phyloP scores from a whole-genome alignment of 2,888 invertebrate genomes.

The Zaprionus lineosus region DNA sequence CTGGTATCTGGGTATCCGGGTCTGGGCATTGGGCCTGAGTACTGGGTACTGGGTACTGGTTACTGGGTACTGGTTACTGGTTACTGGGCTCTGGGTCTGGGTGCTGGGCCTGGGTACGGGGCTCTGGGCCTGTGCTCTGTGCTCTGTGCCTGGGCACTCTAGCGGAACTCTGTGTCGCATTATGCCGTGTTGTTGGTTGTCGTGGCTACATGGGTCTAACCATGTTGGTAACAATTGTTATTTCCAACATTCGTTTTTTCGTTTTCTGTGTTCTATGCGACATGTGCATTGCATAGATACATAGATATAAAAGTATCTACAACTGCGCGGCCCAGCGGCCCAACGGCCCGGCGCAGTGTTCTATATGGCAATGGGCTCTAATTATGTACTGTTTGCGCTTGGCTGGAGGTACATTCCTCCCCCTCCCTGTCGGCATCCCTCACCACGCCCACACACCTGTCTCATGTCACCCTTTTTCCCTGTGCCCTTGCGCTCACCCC shows the following conservation, averaged over 20 bases:
- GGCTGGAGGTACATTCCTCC: slow-evolving; percentile 40
- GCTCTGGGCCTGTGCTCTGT: slow-evolving; percentile 21
- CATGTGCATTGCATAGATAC: slow-evolving; percentile 32
- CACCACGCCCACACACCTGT: not conserved
- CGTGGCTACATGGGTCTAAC: slow-evolving; percentile 66
- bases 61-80: slow-evolving; percentile 29
- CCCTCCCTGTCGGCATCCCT: too few relatives aligned
- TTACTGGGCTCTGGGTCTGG: slow-evolving; percentile 31
- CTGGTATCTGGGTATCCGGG: slow-evolving; percentile 13
- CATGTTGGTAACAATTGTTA: slow-evolving; percentile 64
- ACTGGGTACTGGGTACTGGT: slow-evolving; percentile 9
- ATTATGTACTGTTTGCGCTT: slow-evolving; percentile 69
- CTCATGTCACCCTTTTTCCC: too few relatives aligned
- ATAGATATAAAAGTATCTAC: slow-evolving; percentile 60
- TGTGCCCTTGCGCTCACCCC: too few relatives aligned
- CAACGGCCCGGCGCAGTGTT: slow-evolving; percentile 3
- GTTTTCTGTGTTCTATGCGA: slow-evolving; percentile 20
- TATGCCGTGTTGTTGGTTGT: slow-evolving; percentile 63
- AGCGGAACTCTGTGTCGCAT: slow-evolving; percentile 75
- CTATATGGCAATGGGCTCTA: slow-evolving; percentile 48
- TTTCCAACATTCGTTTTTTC: slow-evolving; percentile 27
- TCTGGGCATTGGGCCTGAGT: slow-evolving; percentile 26
- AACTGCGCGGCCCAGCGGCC: slow-evolving; percentile 26
- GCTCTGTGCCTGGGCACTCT: slow-evolving; percentile 58
- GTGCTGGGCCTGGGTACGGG: slow-evolving; percentile 4